These are phyloP conservation scores for Perdita meconis DNA, from an alignment of 2,888 invertebrate genomes.

Conservation along the genomic window DNA sequence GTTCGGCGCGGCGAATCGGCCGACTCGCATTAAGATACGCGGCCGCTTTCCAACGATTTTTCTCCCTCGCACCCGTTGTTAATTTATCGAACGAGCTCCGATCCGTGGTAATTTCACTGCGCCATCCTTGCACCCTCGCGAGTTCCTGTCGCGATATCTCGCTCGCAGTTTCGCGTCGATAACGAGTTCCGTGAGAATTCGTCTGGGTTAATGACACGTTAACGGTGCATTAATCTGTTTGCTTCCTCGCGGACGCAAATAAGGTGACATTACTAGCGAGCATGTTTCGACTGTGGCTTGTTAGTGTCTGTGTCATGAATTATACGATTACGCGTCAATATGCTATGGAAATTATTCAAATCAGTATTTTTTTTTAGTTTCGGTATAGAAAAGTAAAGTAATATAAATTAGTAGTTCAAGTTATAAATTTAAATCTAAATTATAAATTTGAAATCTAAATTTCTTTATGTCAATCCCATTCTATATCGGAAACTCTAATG, in stretches of 20 bases:
- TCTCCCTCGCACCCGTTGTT: constrained; percentile 16
- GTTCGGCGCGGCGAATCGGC: constrained; percentile 13
- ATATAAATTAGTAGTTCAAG: no score
- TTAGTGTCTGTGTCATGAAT: no score
- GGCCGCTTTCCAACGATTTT: constrained; percentile 25
- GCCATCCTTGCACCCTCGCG: background rate
- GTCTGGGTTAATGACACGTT: constrained; percentile 22
- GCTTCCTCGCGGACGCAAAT: background rate
- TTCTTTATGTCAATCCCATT: no score
- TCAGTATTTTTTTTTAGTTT: no score
- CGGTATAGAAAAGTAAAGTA: no score
- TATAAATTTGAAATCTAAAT: no score
- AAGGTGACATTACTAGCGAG: background rate
- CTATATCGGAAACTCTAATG: no score
- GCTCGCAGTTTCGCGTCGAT: background rate
- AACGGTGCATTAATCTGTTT: constrained; percentile 26
- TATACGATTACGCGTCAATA: no score
- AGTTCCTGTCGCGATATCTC: constrained; percentile 1
- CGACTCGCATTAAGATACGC: constrained; percentile 18
- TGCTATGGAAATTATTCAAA: no score
- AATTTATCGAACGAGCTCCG: constrained; percentile 35
- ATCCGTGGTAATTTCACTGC: constrained; percentile 29
- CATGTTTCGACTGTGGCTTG: no score
- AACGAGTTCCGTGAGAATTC: constrained; percentile 1
- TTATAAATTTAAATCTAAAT: no score